Base-by-base conservation (phyloP, 2,113 vertebrate genomes). In the Coracopsis vasa region DNA sequence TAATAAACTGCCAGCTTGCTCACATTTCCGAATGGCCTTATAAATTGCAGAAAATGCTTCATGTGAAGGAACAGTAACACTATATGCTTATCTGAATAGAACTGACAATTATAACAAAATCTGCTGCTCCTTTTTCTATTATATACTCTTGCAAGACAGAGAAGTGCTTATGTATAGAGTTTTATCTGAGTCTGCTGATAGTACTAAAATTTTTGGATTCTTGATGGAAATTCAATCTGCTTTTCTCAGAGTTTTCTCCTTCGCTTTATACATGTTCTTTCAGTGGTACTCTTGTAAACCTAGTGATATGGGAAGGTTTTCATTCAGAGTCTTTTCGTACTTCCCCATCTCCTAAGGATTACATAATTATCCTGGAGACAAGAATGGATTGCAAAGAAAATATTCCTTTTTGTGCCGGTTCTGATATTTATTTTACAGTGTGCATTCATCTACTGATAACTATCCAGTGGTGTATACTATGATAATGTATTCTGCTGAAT, bases 111-210 rank as follows among this genome's bases (percentile, higher is more conserved):
- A 86, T 50, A 96, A 93, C 29, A 0, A 97, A 96, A 96, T 94
- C 79, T 95, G 88, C 80, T 94, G 84, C 67, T 92, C 69, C 78
- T 93, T 94, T 93, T 71, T 65, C 96, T 89, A 28, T 92, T 75
- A 91, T 50, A 86, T 60, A n/a, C 65, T 70, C 87, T 72, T 61
- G 82, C 80, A 85, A 86, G 89, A 91, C 83, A 91, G 77, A 96
- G 94, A 89, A 94, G 72, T 95, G 95, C 94, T 95, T 94, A 88
- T 89, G 89, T 87, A 19, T 58, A 72, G 94, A 88, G 61, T 95
- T 96, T 96, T 96, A 83, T 97, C 86, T 80, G 54, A 85, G 77
- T 83, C 89, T 96, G 96, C 90, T 92, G 89, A 96, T 96, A 97
- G 88, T 47, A 95, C 88, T 95, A 62, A 96, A 97, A 96, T 96